Evolutionary conservation across 2,888 invertebrate species (phyloP).

Genomic region (Nasonovia ribisnigri): DNA sequence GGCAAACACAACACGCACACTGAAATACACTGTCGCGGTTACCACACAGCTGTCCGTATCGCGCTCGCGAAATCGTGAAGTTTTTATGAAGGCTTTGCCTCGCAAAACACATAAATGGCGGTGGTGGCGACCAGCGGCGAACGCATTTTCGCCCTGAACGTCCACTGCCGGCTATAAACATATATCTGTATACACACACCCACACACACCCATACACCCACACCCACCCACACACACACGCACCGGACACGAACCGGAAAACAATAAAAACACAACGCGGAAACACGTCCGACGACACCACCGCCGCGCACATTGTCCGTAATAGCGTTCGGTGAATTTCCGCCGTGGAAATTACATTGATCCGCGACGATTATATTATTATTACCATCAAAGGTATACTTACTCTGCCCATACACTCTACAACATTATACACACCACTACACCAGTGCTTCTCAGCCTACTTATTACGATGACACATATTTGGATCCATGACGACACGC

Average conservation of each 20-base stretch:
- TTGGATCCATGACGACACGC: too few species aligned
- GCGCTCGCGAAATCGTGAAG: constrained; percentile 25
- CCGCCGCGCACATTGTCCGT: neutral
- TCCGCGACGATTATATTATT: neutral
- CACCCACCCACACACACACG: too few species aligned
- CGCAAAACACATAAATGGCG: neutral
- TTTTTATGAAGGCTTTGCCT: neutral
- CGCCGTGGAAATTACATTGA: neutral
- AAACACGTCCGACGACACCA: constrained; percentile 16
- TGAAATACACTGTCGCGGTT: too few species aligned
- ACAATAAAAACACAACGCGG: constrained; percentile 24
- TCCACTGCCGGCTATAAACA: neutral
- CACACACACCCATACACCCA: neutral
- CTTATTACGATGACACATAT: too few species aligned
- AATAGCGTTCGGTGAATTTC: neutral
- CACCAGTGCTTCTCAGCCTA: too few species aligned
- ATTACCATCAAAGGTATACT: too few species aligned
- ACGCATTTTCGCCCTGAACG: neutral
- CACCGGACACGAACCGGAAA: constrained; percentile 10
- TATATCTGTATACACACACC: neutral
- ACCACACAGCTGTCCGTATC: neutral
- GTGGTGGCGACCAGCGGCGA: neutral
- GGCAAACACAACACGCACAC: neutral
- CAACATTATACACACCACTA: too few species aligned
- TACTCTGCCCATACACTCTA: too few species aligned